Evolutionary conservation across 2,113 vertebrate genomes (phyloP).

Genomic region (Redunca redunca): DNA sequence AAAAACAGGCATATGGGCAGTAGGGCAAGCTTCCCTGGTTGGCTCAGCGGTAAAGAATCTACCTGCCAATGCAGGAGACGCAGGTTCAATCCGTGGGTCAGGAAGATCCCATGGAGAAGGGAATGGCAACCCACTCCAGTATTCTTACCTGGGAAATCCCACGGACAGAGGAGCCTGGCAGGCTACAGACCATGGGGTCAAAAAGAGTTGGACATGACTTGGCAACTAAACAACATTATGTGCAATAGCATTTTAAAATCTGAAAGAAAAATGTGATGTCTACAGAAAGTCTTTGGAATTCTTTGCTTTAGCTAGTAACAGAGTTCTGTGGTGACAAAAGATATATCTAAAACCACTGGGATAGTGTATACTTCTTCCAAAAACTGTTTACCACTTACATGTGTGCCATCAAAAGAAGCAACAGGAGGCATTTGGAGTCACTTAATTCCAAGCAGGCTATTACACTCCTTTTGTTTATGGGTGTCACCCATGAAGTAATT

Average conservation of each 20-base stretch:
- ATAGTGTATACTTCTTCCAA: background rate
- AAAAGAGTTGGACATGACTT: background rate
- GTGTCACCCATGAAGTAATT: background rate
- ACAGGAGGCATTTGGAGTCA: background rate
- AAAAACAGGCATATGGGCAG: background rate
- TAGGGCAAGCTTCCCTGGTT: background rate
- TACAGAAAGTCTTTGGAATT: conserved; percentile 33
- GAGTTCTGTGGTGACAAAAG: conserved; percentile 59
- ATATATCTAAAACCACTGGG: background rate
- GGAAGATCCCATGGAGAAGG: background rate
- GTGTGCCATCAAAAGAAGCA: background rate
- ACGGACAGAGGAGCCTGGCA: background rate
- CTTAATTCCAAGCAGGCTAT: background rate
- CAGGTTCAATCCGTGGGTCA: background rate
- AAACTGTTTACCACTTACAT: background rate
- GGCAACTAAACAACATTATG: background rate
- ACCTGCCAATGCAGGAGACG: background rate
- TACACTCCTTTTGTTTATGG: background rate
- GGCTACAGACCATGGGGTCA: background rate
- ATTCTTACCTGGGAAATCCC: background rate
- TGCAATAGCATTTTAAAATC: conserved; percentile 49
- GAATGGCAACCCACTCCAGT: background rate
- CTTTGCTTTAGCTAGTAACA: conserved; percentile 76
- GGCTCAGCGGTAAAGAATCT: background rate
- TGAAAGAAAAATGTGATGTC: conserved; percentile 57